These are phyloP conservation scores for Petrocephalus microphthalmus DNA, from an alignment of 2,113 vertebrate genomes.

Conservation along the genomic window DNA sequence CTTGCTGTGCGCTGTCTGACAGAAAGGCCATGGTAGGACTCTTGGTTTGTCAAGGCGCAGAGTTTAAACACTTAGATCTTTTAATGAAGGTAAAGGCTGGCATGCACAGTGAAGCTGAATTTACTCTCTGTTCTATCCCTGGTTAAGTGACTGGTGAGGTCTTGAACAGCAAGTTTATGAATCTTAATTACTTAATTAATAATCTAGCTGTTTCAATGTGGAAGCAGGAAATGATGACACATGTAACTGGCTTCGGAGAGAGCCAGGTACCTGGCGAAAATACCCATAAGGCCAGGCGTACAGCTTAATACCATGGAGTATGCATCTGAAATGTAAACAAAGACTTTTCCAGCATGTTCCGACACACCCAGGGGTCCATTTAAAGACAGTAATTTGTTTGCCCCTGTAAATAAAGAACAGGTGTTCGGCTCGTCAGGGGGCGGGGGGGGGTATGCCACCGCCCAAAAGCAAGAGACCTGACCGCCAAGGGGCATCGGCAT, in stretches of 20 bases:
- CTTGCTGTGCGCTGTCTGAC: not conserved
- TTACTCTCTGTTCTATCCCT: not conserved
- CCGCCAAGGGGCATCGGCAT: not conserved
- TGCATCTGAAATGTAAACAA: slow-evolving; percentile 18
- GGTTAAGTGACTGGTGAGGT: not conserved
- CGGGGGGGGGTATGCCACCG: not conserved
- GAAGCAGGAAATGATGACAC: not conserved
- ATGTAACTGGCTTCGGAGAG: not conserved
- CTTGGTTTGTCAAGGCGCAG: not conserved
- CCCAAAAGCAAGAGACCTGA: slow-evolving; percentile 10
- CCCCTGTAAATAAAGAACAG: slow-evolving; percentile 25
- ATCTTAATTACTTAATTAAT: not conserved
- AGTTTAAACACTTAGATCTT: not conserved
- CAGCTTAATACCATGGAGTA: not conserved
- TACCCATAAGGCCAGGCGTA: slow-evolving; percentile 15
- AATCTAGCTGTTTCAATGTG: not conserved
- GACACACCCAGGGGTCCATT: slow-evolving; percentile 17
- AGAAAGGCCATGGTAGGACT: not conserved
- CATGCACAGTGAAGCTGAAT: not conserved
- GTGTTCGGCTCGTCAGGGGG: slow-evolving; percentile 15
- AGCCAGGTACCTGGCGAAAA: not conserved
- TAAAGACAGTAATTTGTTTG: slow-evolving; percentile 25
- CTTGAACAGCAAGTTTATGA: not conserved
- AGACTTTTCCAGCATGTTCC: slow-evolving; percentile 17
- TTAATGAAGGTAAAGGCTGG: not conserved